These are phyloP conservation scores for Lepilemur ruficaudatus DNA, from an alignment of 2,797 vertebrate genomes.

Conservation along the genomic window DNA sequence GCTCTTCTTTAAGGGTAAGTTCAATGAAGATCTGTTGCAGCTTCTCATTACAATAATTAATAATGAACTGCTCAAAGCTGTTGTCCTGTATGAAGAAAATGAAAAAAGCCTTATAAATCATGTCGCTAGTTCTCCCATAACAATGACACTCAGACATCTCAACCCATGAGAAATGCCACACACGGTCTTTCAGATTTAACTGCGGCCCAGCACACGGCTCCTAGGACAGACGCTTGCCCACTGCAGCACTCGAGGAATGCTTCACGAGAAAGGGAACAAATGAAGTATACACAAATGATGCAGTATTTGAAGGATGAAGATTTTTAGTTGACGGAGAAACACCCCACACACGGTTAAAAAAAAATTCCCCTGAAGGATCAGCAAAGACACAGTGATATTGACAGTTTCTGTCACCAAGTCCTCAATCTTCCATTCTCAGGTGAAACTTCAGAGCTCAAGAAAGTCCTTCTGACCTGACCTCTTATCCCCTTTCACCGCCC, in stretches of 20 bases:
- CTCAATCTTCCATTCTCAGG: neutral
- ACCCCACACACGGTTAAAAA: neutral
- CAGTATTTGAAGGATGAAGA: neutral
- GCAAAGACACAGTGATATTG: neutral
- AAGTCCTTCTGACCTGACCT: neutral
- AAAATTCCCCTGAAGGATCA: neutral
- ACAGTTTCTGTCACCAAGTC: neutral
- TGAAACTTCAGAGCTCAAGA: neutral
- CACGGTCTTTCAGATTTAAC: neutral
- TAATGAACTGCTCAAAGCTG: constrained; percentile 99
- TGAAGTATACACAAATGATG: neutral
- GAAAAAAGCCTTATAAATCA: neutral
- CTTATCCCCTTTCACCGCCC: neutral
- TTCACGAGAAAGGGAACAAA: neutral
- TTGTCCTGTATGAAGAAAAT: constrained; percentile 90
- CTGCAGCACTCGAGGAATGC: neutral
- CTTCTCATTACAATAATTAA: constrained; percentile 99
- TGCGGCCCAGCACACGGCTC: neutral
- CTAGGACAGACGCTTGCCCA: neutral
- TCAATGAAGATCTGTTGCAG: constrained; percentile 99
- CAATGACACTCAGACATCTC: neutral
- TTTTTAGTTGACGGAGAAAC: constrained; percentile 21
- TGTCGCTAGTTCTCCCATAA: neutral
- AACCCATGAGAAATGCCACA: neutral
- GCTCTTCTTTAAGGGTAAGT: constrained; percentile 96